Evolutionary conservation across 2,113 vertebrate genomes (phyloP), one percentile per base, ranked within the genome.

Genomic region (Thamnophis sirtalis): DNA sequence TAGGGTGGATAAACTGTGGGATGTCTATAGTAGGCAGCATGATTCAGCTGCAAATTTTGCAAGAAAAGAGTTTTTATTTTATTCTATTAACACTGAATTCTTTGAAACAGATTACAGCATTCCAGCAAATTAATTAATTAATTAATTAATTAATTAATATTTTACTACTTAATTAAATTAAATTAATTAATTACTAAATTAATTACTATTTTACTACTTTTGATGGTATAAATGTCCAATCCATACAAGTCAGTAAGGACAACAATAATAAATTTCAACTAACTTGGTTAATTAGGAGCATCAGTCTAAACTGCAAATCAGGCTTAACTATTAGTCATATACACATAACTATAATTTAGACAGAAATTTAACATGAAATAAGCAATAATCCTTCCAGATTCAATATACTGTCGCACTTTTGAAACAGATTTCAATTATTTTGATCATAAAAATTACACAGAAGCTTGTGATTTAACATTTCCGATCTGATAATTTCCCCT

Each of bases 1-100:
- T 0, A 0, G 1, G 9, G 1, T 85, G n/a, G 2, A 21, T 3
- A 7, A 0, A 15, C 9, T 28, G 24, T 51, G n/a, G 33, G 87
- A 48, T 91, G 51, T 19, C 0, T 0, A 26, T 22, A 17, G 21
- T 91, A 48, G 2, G 3, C 4, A 17, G 6, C 90, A 55, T 49
- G 58, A 3, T 2, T 38, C n/a, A 19, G 26, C 2, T 91, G 26
- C 13, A 50, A 38, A 51, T 80, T 87, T 28, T 0, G 3, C 13
- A 43, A 49, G 10, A 0, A 80, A 17, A 4, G 33, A 33, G 0
- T 80, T 80, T 21, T 80, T 43, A 21, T 38, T 19, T 80, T 80
- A 80, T 80, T 73, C 13, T 68, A 92, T 33, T 0, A 38, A 92
- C 89, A 63, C 11, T 89, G 28, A 88, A 1, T 55, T 92, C 90